Conservation (phyloP, 2,888 invertebrate genomes). For the Lasioglossum morio region DNA sequence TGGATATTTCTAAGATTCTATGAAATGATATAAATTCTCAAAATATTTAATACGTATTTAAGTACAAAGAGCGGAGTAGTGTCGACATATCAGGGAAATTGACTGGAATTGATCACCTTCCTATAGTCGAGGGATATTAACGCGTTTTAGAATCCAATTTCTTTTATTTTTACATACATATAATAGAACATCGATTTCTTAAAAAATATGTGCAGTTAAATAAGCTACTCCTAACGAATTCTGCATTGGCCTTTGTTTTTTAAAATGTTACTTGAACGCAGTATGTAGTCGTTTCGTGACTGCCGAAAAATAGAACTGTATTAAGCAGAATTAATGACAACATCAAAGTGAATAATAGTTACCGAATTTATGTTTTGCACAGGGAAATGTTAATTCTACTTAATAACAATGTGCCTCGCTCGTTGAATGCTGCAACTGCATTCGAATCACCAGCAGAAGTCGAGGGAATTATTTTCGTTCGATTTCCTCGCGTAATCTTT, state of each 20-base stretch:
- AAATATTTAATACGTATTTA: too few relatives aligned
- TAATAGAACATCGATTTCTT: background rate
- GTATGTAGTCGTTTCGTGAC: background rate
- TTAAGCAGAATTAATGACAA: background rate
- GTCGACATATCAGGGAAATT: too few relatives aligned
- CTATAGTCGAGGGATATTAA: too few relatives aligned
- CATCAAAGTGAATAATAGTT: background rate
- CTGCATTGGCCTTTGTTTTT: background rate
- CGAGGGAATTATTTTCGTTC: constrained; percentile 14
- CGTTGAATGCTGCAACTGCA: background rate
- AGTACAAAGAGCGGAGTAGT: too few relatives aligned
- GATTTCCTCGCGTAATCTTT: constrained; percentile 25
- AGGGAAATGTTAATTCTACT: background rate
- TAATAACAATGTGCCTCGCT: background rate
- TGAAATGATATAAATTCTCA: too few relatives aligned
- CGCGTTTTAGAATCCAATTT: too few relatives aligned
- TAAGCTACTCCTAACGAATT: background rate
- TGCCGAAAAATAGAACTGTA: background rate
- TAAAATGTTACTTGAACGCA: background rate
- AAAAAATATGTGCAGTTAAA: background rate
- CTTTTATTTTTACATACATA: too few relatives aligned
- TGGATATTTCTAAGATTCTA: too few relatives aligned
- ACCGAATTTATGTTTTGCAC: background rate
- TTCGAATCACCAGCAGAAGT: background rate
- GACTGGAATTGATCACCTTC: too few relatives aligned